Evolutionary conservation across 2,797 vertebrate species (phyloP), one percentile per base, ranked within the genome.

Genomic region (Thunnus albacares): DNA sequence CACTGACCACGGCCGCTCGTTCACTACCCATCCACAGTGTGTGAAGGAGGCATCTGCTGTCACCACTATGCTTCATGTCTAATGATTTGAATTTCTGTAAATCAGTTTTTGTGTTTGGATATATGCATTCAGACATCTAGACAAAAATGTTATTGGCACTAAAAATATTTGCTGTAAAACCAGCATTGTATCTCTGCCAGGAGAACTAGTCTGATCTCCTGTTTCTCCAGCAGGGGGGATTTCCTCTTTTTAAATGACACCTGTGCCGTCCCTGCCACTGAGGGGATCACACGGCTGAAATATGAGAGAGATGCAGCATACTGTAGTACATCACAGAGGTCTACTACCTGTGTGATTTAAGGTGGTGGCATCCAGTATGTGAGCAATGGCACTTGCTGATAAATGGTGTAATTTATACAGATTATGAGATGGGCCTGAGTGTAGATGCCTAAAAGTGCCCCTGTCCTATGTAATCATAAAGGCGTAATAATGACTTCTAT

Each of bases 201-300:
- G 28, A 77, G 61, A 86, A 17, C 55, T 9, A 3, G n/a, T 79
- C 62, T 81, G 9, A 88, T 80, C 63, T 67, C 30, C 26, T 6
- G 24, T 70, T 85, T 80, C 58, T 81, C 73, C 77, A 49, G 62
- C 35, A 65, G 76, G 75, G 35, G 61, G 73, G 69, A 79, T 79
- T 86, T 84, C 71, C 71, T 82, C 62, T 85, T 79, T 82, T 71
- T 85, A 84, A 85, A 61, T 57, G 79, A 81, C 67, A 69, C 73
- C 66, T 77, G 81, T 75, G 72, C 58, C 24, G 30, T 77, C 77
- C 74, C 71, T 78, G 51, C 67, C 60, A 43, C 80, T 78, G 80
- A 82, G 71, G 59, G 61, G 78, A 88, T 84, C 82, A 78, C 70
- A 75, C 15, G 22, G 63, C 63, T 77, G 57, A 90, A 86, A 86